Conservation (phyloP, 1,140 invertebrate species). For the Kradibia gibbosae region DNA sequence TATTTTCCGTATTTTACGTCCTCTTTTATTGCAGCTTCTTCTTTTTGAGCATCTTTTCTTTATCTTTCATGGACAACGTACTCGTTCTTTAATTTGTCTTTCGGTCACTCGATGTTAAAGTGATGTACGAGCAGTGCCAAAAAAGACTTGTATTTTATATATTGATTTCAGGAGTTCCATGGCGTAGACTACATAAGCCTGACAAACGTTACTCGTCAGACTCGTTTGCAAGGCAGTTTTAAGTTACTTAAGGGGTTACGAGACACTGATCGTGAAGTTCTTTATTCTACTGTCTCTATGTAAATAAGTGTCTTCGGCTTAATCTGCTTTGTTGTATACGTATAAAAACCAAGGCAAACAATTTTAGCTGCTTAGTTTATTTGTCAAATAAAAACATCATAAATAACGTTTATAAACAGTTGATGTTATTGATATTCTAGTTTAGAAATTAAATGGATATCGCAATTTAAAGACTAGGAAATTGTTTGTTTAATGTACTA, state of each 20-base stretch:
- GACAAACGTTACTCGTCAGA: conserved; percentile 29
- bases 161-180: conserved; percentile 27
- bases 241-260: conserved; percentile 40
- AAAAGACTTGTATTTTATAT: conserved; percentile 15
- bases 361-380: too few species aligned
- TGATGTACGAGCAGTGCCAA: conserved; percentile 9
- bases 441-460: too few species aligned
- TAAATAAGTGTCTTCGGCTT: not conserved
- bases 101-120: not conserved
- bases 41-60: not conserved
- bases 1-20: not conserved
- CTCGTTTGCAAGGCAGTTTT: conserved; percentile 35
- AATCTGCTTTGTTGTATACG: too few species aligned
- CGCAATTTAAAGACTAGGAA: too few species aligned
- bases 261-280: not conserved
- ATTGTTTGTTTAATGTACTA: not conserved
- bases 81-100: not conserved
- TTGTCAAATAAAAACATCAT: too few species aligned
- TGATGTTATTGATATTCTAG: too few species aligned
- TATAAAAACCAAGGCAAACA: too few species aligned
- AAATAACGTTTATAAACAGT: too few species aligned
- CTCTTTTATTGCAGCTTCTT: not conserved
- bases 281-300: conserved; percentile 18
- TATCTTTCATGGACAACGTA: not conserved
- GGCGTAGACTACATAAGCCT: conserved; percentile 19